These are phyloP conservation scores for Hirtodrosophila histrioides DNA, from an alignment of 2,888 invertebrate genomes.

Conservation along the genomic window DNA sequence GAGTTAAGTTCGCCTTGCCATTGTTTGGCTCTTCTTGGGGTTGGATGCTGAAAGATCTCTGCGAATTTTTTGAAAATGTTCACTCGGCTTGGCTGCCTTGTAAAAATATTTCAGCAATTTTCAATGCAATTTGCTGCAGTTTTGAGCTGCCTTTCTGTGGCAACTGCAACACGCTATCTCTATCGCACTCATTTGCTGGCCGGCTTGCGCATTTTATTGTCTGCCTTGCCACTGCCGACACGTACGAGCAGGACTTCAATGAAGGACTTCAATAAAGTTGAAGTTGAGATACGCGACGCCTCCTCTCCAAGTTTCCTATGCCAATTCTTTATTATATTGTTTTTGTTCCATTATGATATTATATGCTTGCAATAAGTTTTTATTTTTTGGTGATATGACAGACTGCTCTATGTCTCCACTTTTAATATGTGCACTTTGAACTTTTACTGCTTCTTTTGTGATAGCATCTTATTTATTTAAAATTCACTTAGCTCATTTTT, in stretches of 20 bases:
- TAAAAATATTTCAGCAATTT: constrained; percentile 41
- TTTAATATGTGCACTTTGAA: neutral
- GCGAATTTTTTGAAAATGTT: no score
- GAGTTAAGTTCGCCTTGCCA: constrained; percentile 53
- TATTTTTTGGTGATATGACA: constrained; percentile 5
- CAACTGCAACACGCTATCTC: constrained; percentile 5
- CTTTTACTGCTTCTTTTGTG: neutral
- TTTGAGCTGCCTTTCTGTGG: constrained; percentile 41
- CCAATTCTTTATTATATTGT: constrained; percentile 16
- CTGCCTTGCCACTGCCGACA: constrained; percentile 64
- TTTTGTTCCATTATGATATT: constrained; percentile 35
- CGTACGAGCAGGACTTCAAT: constrained; percentile 42
- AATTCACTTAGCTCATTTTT: no score
- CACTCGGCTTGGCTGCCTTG: constrained; percentile 4
- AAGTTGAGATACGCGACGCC: constrained; percentile 16
- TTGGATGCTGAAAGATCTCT: neutral
- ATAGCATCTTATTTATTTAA: no score
- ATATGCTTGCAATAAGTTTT: constrained; percentile 52
- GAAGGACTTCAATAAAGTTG: constrained; percentile 50
- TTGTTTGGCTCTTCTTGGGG: constrained; percentile 26
- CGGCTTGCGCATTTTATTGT: constrained; percentile 51
- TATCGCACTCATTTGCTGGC: constrained; percentile 2
- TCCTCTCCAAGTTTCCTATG: neutral
- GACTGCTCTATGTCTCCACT: neutral
- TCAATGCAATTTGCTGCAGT: constrained; percentile 66